phyloP scores from a whole-genome alignment of 2,888 invertebrate species.

The Agonopterix heracliana region DNA sequence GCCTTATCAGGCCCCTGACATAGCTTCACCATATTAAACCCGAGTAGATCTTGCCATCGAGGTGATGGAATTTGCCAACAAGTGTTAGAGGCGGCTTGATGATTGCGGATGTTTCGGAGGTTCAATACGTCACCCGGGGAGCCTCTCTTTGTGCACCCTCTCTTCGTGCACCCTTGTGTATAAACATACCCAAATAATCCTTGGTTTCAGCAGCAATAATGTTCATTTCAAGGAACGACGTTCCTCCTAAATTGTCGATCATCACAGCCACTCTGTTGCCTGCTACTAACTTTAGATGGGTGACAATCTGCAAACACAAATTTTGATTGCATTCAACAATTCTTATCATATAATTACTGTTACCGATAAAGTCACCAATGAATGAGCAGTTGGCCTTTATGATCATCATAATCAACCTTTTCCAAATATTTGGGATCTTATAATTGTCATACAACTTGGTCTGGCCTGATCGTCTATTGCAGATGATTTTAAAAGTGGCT shows the following conservation, averaged over 20 bases:
- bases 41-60: no score
- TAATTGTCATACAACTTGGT: not conserved
- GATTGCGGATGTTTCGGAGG: no score
- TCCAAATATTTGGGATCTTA: not conserved
- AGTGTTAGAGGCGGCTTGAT: no score
- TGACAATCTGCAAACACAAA: slow-evolving; percentile 36
- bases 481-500: no score
- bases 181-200: slow-evolving; percentile 75
- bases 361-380: not conserved
- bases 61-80: no score
- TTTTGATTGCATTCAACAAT: no score
- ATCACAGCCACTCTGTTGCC: slow-evolving; percentile 77
- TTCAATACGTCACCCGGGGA: no score
- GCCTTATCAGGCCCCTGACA: no score
- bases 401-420: not conserved
- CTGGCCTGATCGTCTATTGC: not conserved
- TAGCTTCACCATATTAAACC: no score
- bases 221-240: slow-evolving; percentile 85
- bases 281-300: slow-evolving; percentile 43
- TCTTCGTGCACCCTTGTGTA: no score
- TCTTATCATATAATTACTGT: no score
- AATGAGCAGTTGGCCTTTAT: not conserved
- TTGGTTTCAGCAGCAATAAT: slow-evolving; percentile 81
- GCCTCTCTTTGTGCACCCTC: no score
- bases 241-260: slow-evolving; percentile 87